Evolutionary conservation across 2,888 invertebrate species (phyloP), one percentile per base, ranked within the genome.

Genomic region (Pelosia muscerda): DNA sequence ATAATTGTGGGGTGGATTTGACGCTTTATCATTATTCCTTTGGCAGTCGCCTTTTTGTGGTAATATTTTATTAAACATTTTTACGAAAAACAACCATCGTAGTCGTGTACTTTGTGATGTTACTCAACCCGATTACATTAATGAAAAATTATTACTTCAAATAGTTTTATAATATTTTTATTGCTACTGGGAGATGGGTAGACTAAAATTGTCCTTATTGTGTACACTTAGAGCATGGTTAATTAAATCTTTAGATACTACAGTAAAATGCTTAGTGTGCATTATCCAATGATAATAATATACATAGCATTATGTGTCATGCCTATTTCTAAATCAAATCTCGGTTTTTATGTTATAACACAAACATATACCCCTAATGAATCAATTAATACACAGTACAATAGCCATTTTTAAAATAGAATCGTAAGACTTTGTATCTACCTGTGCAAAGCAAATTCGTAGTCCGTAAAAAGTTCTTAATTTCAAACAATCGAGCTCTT

Each of bases 1-100:
- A 87, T 92, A 91, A 91, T 90, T 90, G 86, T 84, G 84, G 91
- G 88, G 88, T 82, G 87, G 85, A 84, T 87, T 86, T 84, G 81
- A 82, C 85, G 80, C 79, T 88, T 86, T 83, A 85, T 86, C 80
- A 81, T 83, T 77, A 70, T 70, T 34, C 68, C 63, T 69, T 60
- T 55, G 69, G 69, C 69, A 71, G 76, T 63, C 72, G 73, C 77
- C 76, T 80, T 75, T 68, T 73, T 77, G 63, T 69, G 65, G 68
- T 73, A 75, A 74, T 38, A 59, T 75, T 78, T 76, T 75, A 68
- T 69, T 77, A 73, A 75, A 68, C 63, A 67, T 76, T 38, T 66
- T 71, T 64, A 65, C n/a, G 25, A 67, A 66, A 81, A 78, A 71
- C 54, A 65, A 68, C 54, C 59, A 63, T 49, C 69, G 62, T 75